Evolutionary conservation across 2,888 invertebrate genomes (phyloP), one percentile per base, ranked within the genome.

Genomic region (Eilema sororculum): DNA sequence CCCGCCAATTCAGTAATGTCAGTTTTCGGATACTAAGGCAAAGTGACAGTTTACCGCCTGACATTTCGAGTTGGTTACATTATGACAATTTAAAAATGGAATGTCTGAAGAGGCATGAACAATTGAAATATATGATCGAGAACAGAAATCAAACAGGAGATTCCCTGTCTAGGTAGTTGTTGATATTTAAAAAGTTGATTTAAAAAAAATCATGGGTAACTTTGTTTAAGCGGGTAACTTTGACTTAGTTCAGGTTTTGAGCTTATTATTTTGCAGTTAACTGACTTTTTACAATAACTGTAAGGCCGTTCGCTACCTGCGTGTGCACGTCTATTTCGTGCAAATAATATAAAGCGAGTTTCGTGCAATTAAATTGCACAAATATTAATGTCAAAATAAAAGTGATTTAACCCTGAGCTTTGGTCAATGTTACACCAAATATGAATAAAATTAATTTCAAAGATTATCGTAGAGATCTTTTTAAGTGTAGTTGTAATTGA

Each of bases 31-130:
- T 96, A 76, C 84, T 97, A 75, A 95, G 93, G 82, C 90, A 89
- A 70, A 94, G 90, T 62, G 93, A 93, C 61, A 77, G 82, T 4
- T 85, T 96, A 70, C 96, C 96, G 1, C 81, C 87, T 69, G 93
- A 96, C 77, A 87, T 96, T 74, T 92, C 93, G 37, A 87, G 85
- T 61, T 96, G 97, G 96, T 89, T 97, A 72, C 91, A 97, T 83
- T 96, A 96, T 86, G 95, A 93, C 61, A 90, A 90, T 82, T 91
- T 97, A 82, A 96, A 96, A 89, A 90, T 90, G 72, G 93, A 95
- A 81, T 97, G 97, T 85, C 72, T 95, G 28, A 87, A 88, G 68
- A 83, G 91, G 74, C 95, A 95, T 68, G 90, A 93, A 68, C 90
- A 95, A 73, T 77, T 95, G 58, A 92, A 88, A 59, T 89, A 87